Base-by-base conservation (phyloP, 2,113 vertebrate species). In the Forbesichthys agassizii region DNA sequence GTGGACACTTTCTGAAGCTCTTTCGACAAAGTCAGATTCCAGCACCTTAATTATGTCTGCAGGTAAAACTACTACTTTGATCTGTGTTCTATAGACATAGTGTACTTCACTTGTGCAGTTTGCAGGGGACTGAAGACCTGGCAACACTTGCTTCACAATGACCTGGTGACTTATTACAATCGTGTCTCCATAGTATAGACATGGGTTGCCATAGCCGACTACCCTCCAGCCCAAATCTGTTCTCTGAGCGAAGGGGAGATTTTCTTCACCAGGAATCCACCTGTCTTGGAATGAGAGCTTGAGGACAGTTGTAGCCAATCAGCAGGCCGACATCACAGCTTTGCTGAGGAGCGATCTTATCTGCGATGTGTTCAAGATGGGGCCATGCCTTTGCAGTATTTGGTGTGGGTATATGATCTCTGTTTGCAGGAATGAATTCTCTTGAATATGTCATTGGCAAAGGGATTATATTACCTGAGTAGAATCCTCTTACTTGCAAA, bases 231-330 rank as follows among this genome's bases (percentile, higher is more conserved):
- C 67, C 12, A 75, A 36, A 33, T 64, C 69, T 56, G 73, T 68
- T 27, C 12, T 72, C n/a, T 56, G 56, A 3, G 51, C 55, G 5
- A 57, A 76, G 3, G 65, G 62, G 48, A 61, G 13, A 53, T 73
- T 66, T 16, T 70, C 61, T 42, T 64, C 13, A 8, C 77, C 65
- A 42, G 56, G 3, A 5, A 77, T 16, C 67, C 1, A 78, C 71
- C 48, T 75, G 33, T 64, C 59, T 69, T 13, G 65, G 71, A 1
- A 75, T 7, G 1, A 84, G 65, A 5, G 76, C 66, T 70, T 70
- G 73, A 12, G 69, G 13, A 42, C 72, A 78, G 51, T 78, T 75
- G 57, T 78, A 80, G 9, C 74, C 70, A 8, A 75, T 84, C 6
- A 81, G 18, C 13, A 84, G 27, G 4, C 75, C 49, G 1, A 84